phyloP scores from a whole-genome alignment of 1,140 invertebrate species.

The Pachypeltis micranthus region DNA sequence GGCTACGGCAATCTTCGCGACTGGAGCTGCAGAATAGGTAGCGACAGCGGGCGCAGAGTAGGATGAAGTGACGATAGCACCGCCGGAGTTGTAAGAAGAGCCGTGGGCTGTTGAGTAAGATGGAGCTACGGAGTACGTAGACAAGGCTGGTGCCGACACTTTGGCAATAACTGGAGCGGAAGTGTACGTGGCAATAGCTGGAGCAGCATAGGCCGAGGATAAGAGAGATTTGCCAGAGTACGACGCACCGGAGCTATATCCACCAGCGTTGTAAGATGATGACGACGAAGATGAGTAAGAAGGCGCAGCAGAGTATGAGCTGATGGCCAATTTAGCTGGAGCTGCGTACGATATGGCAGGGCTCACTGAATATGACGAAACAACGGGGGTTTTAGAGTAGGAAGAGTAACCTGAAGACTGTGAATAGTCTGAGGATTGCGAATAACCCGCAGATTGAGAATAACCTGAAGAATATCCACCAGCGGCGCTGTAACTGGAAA shows the following conservation, averaged over 20 bases:
- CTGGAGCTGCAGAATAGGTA: conserved; percentile 5
- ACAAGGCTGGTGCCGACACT: background rate
- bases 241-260: background rate
- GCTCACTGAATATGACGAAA: conserved; percentile 3
- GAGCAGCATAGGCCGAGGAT: background rate
- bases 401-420: background rate
- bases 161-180: conserved; percentile 12
- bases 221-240: background rate
- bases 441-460: background rate
- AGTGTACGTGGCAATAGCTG: conserved; percentile 19
- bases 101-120: conserved; percentile 12
- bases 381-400: background rate
- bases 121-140: conserved; percentile 11
- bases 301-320: conserved; percentile 8
- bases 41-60: conserved; percentile 1
- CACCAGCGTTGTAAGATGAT: background rate
- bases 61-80: background rate
- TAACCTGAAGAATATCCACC: background rate
- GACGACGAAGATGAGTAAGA: background rate
- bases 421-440: background rate
- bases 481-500: background rate
- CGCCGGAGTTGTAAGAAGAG: background rate
- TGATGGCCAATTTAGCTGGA: conserved; percentile 13
- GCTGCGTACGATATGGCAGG: conserved; percentile 7
- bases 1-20: background rate